Base-by-base conservation (phyloP, 2,797 vertebrate genomes). In the Peromyscus melanophrys region DNA sequence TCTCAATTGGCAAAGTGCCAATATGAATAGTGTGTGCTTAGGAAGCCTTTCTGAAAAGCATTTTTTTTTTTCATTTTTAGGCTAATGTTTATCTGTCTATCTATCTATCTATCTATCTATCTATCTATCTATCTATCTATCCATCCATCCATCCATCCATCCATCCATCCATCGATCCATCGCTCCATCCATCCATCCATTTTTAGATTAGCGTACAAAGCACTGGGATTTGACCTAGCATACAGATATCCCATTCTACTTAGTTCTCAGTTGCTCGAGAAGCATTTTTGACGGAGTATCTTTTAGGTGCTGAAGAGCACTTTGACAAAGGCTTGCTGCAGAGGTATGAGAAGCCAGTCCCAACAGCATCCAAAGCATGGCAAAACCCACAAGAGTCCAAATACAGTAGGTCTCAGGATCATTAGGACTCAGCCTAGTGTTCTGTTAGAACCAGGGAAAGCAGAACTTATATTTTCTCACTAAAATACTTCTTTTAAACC, bases 401-500 rank as follows among this genome's bases (percentile, higher is more conserved):
- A 95, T 85, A 96, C 71, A 93, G 97, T 89, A 93, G 92, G 25
- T 93, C 96, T 95, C 84, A 97, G 90, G 17, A 16, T 57, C 7
- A 25, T 71, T 75, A n/a, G 95, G 93, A 97, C 96, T 97, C 96
- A 97, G 93, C 93, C 96, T 84, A 82, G 97, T 83, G 95, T 98
- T 97, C 96, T 97, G 96, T 97, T 96, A 97, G 93, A 98, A 78
- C 92, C 96, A 94, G 96, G 78, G 96, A 98, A 97, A 97, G 80
- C 83, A 96, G 95, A 87, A 97, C 91, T 97, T 97, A 98, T 89
- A 98, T 96, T 97, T 98, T 98, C 97, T 98, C 96, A 93, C 92
- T 97, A 89, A 97, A 92, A 98, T 97, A 96, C 43, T 69, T 80
- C 94, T 67, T 85, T 27, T n/a, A 73, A 17, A 88, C 49, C 34